These are phyloP conservation scores for Graptemys geographica DNA, from an alignment of 2,797 vertebrate genomes.

Conservation along the genomic window DNA sequence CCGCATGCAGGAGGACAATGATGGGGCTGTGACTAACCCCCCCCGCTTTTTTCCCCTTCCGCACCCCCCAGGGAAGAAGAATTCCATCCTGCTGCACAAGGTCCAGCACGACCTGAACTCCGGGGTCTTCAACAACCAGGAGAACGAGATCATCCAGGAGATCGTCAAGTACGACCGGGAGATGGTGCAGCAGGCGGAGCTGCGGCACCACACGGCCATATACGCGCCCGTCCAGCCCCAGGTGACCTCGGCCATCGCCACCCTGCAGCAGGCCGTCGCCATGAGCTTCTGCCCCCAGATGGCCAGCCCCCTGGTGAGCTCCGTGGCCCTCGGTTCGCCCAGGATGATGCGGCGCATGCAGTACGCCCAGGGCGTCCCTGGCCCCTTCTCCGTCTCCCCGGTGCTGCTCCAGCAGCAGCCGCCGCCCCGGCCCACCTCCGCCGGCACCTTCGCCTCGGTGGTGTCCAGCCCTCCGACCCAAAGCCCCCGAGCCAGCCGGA, in stretches of 20 bases:
- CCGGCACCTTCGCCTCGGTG: slow-evolving; percentile 81
- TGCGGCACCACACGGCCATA: slow-evolving; percentile 85
- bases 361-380: slow-evolving; percentile 85
- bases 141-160: slow-evolving; percentile 99
- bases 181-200: slow-evolving; percentile 95
- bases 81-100: slow-evolving; percentile 97
- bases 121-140: slow-evolving; percentile 96
- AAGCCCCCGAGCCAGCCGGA: slow-evolving; percentile 85
- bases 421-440: slow-evolving; percentile 67
- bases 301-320: slow-evolving; percentile 87
- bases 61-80: slow-evolving; percentile 92
- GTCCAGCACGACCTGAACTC: slow-evolving; percentile 97
- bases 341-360: slow-evolving; percentile 90
- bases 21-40: no score
- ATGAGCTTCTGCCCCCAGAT: slow-evolving; percentile 96
- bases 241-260: slow-evolving; percentile 93
- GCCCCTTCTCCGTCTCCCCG: slow-evolving; percentile 87
- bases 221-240: slow-evolving; percentile 85
- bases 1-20: not conserved
- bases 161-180: slow-evolving; percentile 98
- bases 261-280: slow-evolving; percentile 95
- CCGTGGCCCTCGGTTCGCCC: slow-evolving; percentile 88
- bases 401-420: slow-evolving; percentile 83
- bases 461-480: slow-evolving; percentile 87
- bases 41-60: fast-evolving